Conservation (phyloP, 2,888 invertebrate species). For the Synergus gifuensis region DNA sequence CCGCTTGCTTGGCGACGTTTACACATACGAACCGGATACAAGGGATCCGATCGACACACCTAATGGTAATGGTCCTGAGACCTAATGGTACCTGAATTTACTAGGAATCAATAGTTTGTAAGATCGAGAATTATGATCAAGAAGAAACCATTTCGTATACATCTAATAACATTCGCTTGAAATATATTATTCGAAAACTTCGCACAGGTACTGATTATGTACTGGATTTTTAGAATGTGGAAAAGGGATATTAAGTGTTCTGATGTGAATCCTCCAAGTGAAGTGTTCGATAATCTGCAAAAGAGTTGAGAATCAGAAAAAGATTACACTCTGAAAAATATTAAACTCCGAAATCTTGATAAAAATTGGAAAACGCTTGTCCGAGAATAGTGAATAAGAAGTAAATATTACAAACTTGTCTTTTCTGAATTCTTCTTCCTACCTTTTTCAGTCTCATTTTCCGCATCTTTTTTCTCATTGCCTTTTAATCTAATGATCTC, state of each 20-base stretch:
- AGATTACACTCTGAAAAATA: too few relatives aligned
- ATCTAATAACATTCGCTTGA: not conserved
- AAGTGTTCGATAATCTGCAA: not conserved
- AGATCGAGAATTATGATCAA: constrained; percentile 9
- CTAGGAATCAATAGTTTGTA: constrained; percentile 63
- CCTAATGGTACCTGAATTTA: constrained; percentile 65
- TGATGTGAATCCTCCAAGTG: not conserved
- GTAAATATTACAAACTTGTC: too few relatives aligned
- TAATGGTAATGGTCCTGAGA: constrained; percentile 63
- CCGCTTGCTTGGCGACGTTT: constrained; percentile 23
- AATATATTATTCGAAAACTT: constrained; percentile 31
- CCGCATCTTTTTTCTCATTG: too few relatives aligned
- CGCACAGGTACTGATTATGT: not conserved
- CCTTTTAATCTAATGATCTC: too few relatives aligned
- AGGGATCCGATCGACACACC: constrained; percentile 48
- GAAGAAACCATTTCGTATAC: not conserved
- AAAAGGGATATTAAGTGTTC: too few relatives aligned
- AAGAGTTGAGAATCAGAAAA: not conserved
- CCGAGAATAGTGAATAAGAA: too few relatives aligned
- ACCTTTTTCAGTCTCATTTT: too few relatives aligned
- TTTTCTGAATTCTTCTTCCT: too few relatives aligned
- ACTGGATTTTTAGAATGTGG: not conserved
- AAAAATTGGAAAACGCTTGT: too few relatives aligned
- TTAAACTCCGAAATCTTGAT: too few relatives aligned
- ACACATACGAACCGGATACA: constrained; percentile 43